Conservation (phyloP, 1,140 invertebrate species). For the Macrobrachium nipponense region DNA sequence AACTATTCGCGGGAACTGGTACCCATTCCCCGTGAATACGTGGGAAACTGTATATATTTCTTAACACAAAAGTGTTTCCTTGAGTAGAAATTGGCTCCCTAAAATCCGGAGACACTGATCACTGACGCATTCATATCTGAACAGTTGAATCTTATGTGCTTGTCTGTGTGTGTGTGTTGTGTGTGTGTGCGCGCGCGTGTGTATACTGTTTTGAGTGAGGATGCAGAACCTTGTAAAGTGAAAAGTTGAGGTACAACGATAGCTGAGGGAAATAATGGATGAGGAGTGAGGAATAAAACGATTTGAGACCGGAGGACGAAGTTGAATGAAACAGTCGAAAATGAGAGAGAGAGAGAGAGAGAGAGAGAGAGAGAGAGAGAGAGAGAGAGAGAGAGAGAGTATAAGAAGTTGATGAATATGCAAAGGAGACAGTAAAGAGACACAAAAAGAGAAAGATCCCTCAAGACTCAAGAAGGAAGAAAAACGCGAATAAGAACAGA, state of each 20-base stretch:
- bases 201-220: too few species aligned
- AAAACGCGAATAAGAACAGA: not conserved
- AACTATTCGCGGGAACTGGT: too few species aligned
- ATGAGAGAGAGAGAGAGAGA: conserved; percentile 25
- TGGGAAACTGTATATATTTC: too few species aligned
- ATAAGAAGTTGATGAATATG: not conserved
- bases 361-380: conserved; percentile 18
- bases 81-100: too few species aligned
- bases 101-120: too few species aligned
- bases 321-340: conserved; percentile 9
- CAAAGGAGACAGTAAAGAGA: not conserved
- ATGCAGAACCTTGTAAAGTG: too few species aligned
- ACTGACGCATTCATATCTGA: too few species aligned
- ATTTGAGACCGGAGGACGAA: not conserved
- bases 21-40: too few species aligned
- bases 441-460: not conserved
- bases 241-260: not conserved
- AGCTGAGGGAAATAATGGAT: not conserved
- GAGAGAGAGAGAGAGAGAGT: conserved; percentile 18
- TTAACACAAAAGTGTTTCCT: too few species aligned
- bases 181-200: too few species aligned
- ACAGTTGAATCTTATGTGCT: too few species aligned
- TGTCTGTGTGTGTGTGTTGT: too few species aligned
- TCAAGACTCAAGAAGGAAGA: not conserved
- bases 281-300: not conserved